These are phyloP conservation scores for Hemicordylus capensis DNA, from an alignment of 2,113 vertebrate species.

Conservation along the genomic window DNA sequence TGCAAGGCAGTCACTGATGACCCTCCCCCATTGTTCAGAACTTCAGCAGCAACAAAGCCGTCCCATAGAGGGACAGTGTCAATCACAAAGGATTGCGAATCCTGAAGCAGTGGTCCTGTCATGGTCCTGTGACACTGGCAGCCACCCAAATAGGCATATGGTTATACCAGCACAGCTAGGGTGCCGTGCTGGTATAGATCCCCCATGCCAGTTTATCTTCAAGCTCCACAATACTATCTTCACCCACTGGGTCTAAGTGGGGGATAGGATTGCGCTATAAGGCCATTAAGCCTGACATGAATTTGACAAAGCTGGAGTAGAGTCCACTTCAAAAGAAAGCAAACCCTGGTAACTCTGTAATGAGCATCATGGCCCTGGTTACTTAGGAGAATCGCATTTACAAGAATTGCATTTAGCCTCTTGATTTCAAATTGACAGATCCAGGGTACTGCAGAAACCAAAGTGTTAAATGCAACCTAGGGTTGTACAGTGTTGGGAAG, in stretches of 20 bases:
- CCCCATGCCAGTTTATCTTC: no score
- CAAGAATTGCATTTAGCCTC: background rate
- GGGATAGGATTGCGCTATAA: background rate
- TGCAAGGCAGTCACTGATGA: background rate
- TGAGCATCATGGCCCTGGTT: background rate
- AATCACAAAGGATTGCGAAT: background rate
- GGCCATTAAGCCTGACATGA: background rate
- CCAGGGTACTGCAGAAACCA: background rate
- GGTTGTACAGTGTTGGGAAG: no score
- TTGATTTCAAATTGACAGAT: background rate
- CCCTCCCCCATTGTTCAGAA: no score
- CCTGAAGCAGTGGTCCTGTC: no score
- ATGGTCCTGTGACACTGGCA: background rate
- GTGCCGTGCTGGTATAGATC: background rate
- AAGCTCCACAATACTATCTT: background rate
- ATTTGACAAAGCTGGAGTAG: no score
- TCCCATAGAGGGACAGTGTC: background rate
- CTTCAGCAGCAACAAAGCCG: background rate
- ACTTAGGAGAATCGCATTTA: background rate
- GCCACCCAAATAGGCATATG: no score
- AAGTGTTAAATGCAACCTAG: background rate
- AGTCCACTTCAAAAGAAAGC: background rate
- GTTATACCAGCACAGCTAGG: background rate
- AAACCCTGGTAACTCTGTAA: no score
- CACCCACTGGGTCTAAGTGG: background rate